Evolutionary conservation across 2,113 vertebrate genomes (phyloP), one percentile per base, ranked within the genome.

Genomic region (Scomber japonicus): DNA sequence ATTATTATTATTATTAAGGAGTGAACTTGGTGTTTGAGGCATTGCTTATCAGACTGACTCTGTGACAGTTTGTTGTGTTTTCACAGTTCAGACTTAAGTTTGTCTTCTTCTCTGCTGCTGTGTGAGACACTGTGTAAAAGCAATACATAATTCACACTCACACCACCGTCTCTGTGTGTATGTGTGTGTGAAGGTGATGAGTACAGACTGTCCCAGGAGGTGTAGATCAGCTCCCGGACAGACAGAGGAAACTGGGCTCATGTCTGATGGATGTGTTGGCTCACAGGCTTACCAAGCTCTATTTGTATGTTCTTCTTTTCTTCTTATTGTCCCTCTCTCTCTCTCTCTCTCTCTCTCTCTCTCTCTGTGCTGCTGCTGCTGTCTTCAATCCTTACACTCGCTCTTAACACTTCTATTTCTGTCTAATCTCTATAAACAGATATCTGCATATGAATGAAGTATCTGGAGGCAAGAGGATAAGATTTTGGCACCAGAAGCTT

Each of bases 121-220:
- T 68, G 19, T 49, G 53, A 64, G 57, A 31, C 35, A 35, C 30
- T 53, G 35, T 40, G 48, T 54, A 57, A 55, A 35, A 63, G 5
- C 14, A 17, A 66, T 78, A 3, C 57, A 75, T 53, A 35, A 78
- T 69, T 66, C 66, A 80, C 59, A 31, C 46, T 14, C 19, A 13
- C 57, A 46, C 30, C 11, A 31, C 57, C n/a, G 15, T 13, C 21
- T 17, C 1, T 75, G 44, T 63, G 35, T 27, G 13, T 57, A 55
- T 44, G 48, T 24, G 57, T 74, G 49, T 68, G 55, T 21, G 56
- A 55, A 64, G 40, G 86, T 79, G 85, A 74, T 67, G 56, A 67
- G 80, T 44, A 65, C 81, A 81, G 69, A 31, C 62, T 70, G 73
- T 80, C 81, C 68, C 77, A 45, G 53, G 72, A 30, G 72, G 53